Percentiles rank a stretch among this genome's conserved stretches.
Conservation (phyloP, 2,888 invertebrate genomes). For the Miltochrista miniata region DNA sequence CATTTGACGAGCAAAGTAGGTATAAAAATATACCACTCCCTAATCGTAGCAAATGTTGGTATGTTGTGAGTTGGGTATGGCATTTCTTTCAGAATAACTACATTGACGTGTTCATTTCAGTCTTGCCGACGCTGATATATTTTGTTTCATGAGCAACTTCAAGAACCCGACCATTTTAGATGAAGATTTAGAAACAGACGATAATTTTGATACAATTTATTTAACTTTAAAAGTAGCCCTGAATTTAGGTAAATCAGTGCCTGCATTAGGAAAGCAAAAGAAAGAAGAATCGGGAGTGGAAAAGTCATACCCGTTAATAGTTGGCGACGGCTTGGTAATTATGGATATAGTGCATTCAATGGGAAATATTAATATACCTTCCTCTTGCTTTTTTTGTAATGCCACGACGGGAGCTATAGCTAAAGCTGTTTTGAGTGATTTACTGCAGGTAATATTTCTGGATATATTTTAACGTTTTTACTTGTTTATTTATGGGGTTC, state of each 20-base stretch:
- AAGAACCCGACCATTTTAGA: conserved; percentile 60
- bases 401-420: conserved; percentile 52
- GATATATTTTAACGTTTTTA: no score
- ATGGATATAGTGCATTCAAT: conserved; percentile 60
- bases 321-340: conserved; percentile 65
- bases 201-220: conserved; percentile 61
- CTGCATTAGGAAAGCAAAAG: conserved; percentile 8
- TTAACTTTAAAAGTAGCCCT: conserved; percentile 64
- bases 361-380: conserved; percentile 55
- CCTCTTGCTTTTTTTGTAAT: conserved; percentile 58
- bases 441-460: conserved; percentile 51
- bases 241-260: conserved; percentile 40
- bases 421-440: conserved; percentile 56
- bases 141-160: conserved; percentile 65
- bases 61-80: no score
- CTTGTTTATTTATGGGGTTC: no score
- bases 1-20: no score
- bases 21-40: no score
- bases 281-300: neutral
- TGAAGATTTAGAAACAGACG: conserved; percentile 41
- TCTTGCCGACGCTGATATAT: conserved; percentile 66
- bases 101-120: conserved; percentile 25
- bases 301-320: conserved; percentile 50
- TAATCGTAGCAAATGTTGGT: no score
- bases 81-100: no score